Conservation (phyloP, 1,140 invertebrate genomes). For the Aphelinus certus region DNA sequence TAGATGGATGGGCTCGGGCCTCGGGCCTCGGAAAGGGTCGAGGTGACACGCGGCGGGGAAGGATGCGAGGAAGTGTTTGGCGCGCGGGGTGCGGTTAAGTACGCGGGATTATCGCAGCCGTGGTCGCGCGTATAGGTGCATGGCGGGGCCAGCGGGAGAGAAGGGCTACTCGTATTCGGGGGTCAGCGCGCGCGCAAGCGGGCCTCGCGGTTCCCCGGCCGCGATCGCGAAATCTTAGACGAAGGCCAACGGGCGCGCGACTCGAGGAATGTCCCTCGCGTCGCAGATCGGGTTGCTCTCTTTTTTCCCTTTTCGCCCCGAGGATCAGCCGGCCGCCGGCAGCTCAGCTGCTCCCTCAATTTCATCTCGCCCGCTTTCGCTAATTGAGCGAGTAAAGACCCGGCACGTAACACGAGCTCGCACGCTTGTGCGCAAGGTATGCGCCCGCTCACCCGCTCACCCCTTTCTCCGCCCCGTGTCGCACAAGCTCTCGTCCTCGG, state of each 20-base stretch:
- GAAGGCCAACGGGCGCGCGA: conserved; percentile 17
- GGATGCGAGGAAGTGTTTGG: too few relatives aligned
- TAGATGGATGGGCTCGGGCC: too few relatives aligned
- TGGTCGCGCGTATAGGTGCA: conserved; percentile 6
- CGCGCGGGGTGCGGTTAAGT: too few relatives aligned
- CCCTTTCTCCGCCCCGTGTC: not conserved
- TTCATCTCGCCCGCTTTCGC: conserved; percentile 66
- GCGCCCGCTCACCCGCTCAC: conserved; percentile 51
- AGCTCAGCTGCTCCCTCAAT: conserved; percentile 35
- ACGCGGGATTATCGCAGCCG: conserved; percentile 56
- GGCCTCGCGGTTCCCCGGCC: not conserved
- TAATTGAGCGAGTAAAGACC: conserved; percentile 67
- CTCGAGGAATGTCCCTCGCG: conserved; percentile 52
- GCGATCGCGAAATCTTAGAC: not conserved
- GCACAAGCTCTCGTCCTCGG: too few relatives aligned
- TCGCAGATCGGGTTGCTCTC: conserved; percentile 60
- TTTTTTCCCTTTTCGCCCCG: conserved; percentile 33
- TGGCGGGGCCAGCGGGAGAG: too few relatives aligned
- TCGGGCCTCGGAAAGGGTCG: too few relatives aligned
- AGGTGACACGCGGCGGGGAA: too few relatives aligned
- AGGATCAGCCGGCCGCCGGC: not conserved
- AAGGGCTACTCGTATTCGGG: too few relatives aligned
- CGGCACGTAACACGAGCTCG: conserved; percentile 62
- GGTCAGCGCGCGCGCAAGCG: too few relatives aligned
- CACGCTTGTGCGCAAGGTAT: conserved; percentile 59